Evolutionary conservation across 2,113 vertebrate genomes (phyloP).

Genomic region (Cyphomyrus plagiostoma): DNA sequence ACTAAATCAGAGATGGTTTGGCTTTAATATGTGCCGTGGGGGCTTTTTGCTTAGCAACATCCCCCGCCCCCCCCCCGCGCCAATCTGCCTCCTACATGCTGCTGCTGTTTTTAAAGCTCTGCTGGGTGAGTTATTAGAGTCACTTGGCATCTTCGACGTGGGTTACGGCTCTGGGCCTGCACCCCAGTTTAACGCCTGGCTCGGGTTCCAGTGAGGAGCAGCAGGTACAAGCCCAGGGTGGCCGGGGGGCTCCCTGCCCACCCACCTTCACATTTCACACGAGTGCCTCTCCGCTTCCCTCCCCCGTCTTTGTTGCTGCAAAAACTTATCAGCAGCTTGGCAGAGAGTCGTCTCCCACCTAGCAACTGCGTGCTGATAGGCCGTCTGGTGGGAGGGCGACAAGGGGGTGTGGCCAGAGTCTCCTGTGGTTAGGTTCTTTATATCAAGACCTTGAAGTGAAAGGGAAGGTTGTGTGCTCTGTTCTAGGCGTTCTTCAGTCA

Average conservation of each 20-base stretch:
- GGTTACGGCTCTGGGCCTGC: neutral
- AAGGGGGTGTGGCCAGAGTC: constrained; percentile 30
- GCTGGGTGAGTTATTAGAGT: neutral
- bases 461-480: neutral
- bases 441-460: constrained; percentile 35
- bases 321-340: constrained; percentile 41
- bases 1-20: neutral
- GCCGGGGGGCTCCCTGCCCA: neutral
- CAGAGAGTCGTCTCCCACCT: constrained; percentile 41
- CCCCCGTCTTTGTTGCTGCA: constrained; percentile 29
- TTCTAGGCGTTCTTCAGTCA: neutral
- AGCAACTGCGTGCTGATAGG: constrained; percentile 67
- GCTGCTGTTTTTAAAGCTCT: neutral
- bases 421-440: constrained; percentile 49
- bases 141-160: neutral
- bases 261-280: neutral
- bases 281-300: neutral
- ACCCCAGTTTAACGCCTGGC: neutral
- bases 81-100: neutral
- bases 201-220: neutral
- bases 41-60: neutral
- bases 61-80: neutral
- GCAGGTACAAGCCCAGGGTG: neutral
- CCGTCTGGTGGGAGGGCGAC: constrained; percentile 34
- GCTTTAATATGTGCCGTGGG: neutral